phyloP scores from a whole-genome alignment of 2,113 vertebrate species.

The Rhipidura dahli region DNA sequence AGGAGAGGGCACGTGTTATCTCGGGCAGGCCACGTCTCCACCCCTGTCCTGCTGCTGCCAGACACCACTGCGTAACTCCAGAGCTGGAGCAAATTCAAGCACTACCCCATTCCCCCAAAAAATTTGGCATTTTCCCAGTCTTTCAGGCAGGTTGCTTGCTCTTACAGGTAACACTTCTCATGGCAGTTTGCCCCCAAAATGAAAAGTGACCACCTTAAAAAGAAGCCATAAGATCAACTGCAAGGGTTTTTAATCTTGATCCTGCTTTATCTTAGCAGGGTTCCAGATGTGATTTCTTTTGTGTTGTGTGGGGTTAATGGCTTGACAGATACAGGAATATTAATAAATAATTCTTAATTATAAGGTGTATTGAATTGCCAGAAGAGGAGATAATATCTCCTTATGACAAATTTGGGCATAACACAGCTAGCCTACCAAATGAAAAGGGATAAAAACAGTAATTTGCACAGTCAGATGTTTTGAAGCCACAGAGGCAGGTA shows the following conservation, averaged over 20 bases:
- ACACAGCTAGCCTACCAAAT: conserved; percentile 1
- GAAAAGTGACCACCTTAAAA: neutral
- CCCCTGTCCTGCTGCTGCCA: neutral
- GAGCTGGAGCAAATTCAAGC: neutral
- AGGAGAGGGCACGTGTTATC: neutral
- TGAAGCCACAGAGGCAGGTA: conserved; percentile 32
- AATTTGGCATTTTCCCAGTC: neutral
- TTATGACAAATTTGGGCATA: neutral
- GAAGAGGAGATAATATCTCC: conserved; percentile 8
- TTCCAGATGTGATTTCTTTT: neutral
- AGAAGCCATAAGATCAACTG: neutral
- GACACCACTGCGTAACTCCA: neutral
- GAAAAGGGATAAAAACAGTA: conserved; percentile 20
- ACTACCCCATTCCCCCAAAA: rapidly evolving
- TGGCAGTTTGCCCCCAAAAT: neutral
- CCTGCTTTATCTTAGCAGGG: neutral
- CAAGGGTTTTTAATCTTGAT: neutral
- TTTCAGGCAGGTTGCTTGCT: neutral
- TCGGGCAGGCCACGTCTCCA: rapidly evolving
- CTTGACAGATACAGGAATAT: neutral
- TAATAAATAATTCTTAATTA: conserved; percentile 61
- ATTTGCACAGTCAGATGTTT: conserved; percentile 52
- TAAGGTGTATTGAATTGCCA: neutral
- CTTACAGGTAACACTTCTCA: neutral
- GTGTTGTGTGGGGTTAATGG: neutral